These are phyloP conservation scores for Cherax quadricarinatus DNA, from an alignment of 1,140 invertebrate species.

Conservation along the genomic window DNA sequence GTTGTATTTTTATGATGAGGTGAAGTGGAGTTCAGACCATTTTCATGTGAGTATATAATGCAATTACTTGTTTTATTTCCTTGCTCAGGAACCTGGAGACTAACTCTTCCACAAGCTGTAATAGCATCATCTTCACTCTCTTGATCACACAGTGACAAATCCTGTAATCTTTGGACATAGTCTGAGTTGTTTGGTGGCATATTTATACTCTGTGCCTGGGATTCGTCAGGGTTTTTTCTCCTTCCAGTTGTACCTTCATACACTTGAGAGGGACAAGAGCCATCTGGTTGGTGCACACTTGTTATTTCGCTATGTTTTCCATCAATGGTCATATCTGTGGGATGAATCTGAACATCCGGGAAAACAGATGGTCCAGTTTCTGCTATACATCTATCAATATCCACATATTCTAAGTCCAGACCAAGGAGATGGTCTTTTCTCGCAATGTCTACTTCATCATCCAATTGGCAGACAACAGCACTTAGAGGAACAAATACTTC, in stretches of 20 bases:
- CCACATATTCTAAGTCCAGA: constrained; percentile 32
- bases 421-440: background rate
- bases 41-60: background rate
- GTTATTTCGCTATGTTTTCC: background rate
- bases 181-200: constrained; percentile 24
- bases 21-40: background rate
- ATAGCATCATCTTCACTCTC: constrained; percentile 7
- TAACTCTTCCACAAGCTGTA: background rate
- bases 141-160: background rate
- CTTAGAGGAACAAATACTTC: constrained; percentile 59
- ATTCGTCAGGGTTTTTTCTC: background rate
- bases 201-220: background rate
- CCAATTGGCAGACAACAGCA: constrained; percentile 58
- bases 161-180: constrained; percentile 5
- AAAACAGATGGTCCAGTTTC: background rate
- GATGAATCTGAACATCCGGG: background rate
- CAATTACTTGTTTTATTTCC: background rate
- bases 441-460: constrained; percentile 33
- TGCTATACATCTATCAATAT: constrained; percentile 19
- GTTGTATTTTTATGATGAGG: background rate
- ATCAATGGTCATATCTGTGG: background rate
- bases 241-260: background rate
- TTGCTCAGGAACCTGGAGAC: background rate
- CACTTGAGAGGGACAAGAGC: background rate
- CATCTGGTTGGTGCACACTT: background rate